Conservation (phyloP, 2,113 vertebrate species). For the Pithys albifrons region DNA sequence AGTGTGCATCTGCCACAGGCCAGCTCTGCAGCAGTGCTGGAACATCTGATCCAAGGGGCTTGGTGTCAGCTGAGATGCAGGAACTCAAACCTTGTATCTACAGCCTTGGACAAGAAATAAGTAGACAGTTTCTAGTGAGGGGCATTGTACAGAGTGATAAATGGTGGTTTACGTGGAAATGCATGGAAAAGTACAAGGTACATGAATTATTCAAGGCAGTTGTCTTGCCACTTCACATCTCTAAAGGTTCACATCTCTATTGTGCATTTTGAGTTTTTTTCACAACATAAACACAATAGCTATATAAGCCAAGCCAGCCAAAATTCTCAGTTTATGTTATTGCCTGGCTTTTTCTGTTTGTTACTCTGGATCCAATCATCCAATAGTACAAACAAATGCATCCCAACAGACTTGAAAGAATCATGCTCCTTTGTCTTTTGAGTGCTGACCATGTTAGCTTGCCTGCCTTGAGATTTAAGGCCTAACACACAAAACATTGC, state of each 20-base stretch:
- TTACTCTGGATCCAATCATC: neutral
- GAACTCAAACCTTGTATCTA: neutral
- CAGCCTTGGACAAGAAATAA: neutral
- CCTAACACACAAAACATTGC: neutral
- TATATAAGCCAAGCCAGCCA: neutral
- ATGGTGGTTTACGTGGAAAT: neutral
- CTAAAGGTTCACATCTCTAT: neutral
- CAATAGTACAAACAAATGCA: neutral
- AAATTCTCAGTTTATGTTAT: neutral
- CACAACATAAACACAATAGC: neutral
- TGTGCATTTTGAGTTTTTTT: neutral
- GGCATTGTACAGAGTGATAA: neutral
- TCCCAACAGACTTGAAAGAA: neutral
- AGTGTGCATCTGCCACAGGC: rapidly evolving
- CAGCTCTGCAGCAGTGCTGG: neutral
- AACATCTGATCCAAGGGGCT: neutral
- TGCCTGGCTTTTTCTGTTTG: neutral
- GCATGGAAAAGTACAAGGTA: neutral
- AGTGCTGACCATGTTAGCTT: neutral
- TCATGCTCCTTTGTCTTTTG: neutral
- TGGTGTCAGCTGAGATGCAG: neutral
- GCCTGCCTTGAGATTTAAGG: neutral
- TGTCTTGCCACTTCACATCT: neutral
- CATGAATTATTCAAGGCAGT: neutral
- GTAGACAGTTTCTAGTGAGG: neutral